These are phyloP conservation scores for Arothron firmamentum DNA, from an alignment of 2,113 vertebrate genomes.

Conservation along the genomic window DNA sequence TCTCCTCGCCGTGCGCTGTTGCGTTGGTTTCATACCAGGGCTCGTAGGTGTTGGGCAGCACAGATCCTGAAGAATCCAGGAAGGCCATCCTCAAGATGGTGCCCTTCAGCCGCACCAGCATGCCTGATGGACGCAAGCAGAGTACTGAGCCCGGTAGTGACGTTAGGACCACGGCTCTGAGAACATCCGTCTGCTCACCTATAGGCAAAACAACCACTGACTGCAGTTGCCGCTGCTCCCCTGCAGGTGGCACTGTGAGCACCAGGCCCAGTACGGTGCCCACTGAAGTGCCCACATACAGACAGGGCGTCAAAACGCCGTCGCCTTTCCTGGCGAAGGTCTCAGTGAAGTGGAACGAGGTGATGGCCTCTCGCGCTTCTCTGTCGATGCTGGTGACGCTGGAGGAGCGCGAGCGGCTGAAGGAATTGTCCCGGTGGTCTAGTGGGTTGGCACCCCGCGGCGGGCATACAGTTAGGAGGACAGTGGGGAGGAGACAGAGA, in stretches of 20 bases:
- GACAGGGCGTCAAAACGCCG: constrained; percentile 79
- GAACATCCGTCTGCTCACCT: constrained; percentile 73
- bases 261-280: constrained; percentile 88
- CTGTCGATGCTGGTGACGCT: constrained; percentile 99
- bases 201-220: constrained; percentile 94
- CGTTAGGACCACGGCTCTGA: too few relatives aligned
- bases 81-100: constrained; percentile 90
- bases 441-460: constrained; percentile 77
- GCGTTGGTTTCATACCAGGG: constrained; percentile 89
- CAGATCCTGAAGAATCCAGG: constrained; percentile 85
- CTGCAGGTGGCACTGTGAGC: constrained; percentile 87
- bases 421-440: constrained; percentile 98
- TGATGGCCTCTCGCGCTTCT: constrained; percentile 90
- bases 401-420: constrained; percentile 96
- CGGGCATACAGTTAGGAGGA: constrained; percentile 80
- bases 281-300: constrained; percentile 92
- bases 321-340: constrained; percentile 89
- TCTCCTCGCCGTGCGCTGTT: constrained; percentile 90
- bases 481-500: constrained; percentile 72
- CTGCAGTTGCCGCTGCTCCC: constrained; percentile 93
- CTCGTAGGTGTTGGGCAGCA: constrained; percentile 83
- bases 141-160: too few relatives aligned
- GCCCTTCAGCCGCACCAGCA: constrained; percentile 90
- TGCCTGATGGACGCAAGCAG: constrained; percentile 73
- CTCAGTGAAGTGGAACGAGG: constrained; percentile 91